Evolutionary conservation across 2,113 vertebrate species (phyloP).

Genomic region (Sclerurus mexicanus): DNA sequence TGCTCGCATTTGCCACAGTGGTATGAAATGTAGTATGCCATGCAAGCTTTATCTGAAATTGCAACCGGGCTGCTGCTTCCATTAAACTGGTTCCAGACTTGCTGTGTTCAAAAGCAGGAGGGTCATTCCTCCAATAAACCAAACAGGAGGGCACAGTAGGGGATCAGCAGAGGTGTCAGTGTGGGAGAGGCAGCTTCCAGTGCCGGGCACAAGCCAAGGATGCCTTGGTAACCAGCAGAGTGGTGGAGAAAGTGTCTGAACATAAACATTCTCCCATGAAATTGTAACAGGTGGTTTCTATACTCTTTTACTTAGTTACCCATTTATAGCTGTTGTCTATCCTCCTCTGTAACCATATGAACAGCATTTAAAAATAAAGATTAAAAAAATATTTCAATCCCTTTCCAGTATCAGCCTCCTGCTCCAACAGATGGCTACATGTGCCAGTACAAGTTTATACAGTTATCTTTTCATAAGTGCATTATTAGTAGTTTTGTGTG

Average conservation of each 20-base stretch:
- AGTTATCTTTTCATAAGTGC: constrained; percentile 16
- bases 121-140: background rate
- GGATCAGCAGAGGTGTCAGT: background rate
- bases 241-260: background rate
- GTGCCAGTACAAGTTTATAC: constrained; percentile 23
- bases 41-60: background rate
- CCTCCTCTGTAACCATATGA: constrained; percentile 67
- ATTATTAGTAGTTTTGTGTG: background rate
- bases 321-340: constrained; percentile 49
- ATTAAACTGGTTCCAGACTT: background rate
- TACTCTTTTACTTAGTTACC: constrained; percentile 37
- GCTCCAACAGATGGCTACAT: constrained; percentile 63
- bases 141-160: background rate
- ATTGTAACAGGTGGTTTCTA: constrained; percentile 22
- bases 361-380: constrained; percentile 70
- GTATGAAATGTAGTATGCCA: background rate
- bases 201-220: background rate
- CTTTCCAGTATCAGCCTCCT: constrained; percentile 31
- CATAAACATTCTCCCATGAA: background rate
- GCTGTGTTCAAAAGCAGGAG: background rate
- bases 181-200: background rate
- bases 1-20: background rate
- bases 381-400: constrained; percentile 63
- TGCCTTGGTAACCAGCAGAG: background rate
- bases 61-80: background rate